Base-by-base conservation (phyloP, 2,113 vertebrate genomes). In the Trochalopteron elliotii region DNA sequence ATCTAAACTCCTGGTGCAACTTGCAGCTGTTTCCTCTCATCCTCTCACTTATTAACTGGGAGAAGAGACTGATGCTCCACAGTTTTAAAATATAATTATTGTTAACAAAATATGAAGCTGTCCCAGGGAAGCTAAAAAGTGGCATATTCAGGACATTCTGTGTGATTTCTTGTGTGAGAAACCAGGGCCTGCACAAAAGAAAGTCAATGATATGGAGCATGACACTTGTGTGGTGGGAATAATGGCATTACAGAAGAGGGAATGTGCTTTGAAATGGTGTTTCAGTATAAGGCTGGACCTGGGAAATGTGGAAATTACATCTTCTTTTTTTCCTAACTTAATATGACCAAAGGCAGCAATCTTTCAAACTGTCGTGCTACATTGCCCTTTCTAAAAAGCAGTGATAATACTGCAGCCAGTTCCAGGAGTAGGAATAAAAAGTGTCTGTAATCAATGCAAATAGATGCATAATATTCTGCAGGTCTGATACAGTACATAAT, bases 401-500 rank as follows among this genome's bases (percentile, higher is more conserved):
- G 20, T 68, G 40, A 40, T 80, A 88, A 30, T 31, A 67, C 27
- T 83, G 39, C 35, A 83, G 76, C 53, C 61, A n/a, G 22, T 80
- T 94, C 28, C 42, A 74, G 64, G 31, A 80, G 23, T 53, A 65
- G 45, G 81, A 94, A 79, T 81, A 76, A 93, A 78, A 89, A 78
- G 31, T 3, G 2, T 20, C 68, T 92, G 15, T 85, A 93, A 96
- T 93, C 85, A 88, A 81, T 95, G 70, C 63, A 93, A 77, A 96
- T 70, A 90, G 39, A 91, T 91, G 64, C 37, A 93, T 49, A 83
- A 88, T 92, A 86, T 88, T 94, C 79, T 77, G 31, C 71, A 93
- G 59, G 47, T 60, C 75, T 97, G 84, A 83, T 91, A 31, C 75
- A 78, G 47, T 83, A 88, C 79, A 70, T 90, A 93, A 90, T 90